These are phyloP conservation scores for Muntiacus muntjak DNA, from an alignment of 2,113 vertebrate species.

Conservation along the genomic window DNA sequence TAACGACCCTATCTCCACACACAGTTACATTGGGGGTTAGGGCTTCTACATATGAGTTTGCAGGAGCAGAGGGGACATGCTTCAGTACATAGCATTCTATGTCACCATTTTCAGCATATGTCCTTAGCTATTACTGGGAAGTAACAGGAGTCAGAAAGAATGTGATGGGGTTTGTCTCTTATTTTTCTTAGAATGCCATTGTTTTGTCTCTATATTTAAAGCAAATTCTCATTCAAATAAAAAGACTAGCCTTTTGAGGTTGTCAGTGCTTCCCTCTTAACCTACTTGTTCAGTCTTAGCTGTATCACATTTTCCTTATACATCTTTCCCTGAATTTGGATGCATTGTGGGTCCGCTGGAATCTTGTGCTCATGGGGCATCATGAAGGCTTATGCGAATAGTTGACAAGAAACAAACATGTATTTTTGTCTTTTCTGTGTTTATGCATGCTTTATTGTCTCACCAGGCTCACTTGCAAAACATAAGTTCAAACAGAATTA, in stretches of 20 bases:
- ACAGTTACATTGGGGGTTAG: background rate
- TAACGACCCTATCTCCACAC: background rate
- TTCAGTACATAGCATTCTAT: background rate
- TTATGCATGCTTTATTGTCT: background rate
- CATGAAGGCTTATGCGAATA: background rate
- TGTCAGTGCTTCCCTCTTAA: background rate
- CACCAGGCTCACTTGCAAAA: background rate
- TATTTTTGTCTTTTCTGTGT: background rate
- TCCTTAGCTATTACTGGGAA: background rate
- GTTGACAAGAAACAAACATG: background rate
- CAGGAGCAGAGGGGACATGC: accelerated
- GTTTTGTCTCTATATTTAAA: background rate
- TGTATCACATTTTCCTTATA: background rate
- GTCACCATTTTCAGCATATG: background rate
- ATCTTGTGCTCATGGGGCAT: background rate
- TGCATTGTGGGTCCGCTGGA: background rate
- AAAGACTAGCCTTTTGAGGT: background rate
- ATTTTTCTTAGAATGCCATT: background rate
- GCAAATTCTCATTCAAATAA: background rate
- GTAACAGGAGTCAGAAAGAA: background rate
- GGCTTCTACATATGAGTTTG: background rate
- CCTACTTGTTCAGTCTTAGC: background rate
- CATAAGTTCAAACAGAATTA: background rate
- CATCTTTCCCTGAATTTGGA: background rate
- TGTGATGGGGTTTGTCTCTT: background rate